Conservation (phyloP, 1,140 invertebrate species). For the Papilio aristodemus region DNA sequence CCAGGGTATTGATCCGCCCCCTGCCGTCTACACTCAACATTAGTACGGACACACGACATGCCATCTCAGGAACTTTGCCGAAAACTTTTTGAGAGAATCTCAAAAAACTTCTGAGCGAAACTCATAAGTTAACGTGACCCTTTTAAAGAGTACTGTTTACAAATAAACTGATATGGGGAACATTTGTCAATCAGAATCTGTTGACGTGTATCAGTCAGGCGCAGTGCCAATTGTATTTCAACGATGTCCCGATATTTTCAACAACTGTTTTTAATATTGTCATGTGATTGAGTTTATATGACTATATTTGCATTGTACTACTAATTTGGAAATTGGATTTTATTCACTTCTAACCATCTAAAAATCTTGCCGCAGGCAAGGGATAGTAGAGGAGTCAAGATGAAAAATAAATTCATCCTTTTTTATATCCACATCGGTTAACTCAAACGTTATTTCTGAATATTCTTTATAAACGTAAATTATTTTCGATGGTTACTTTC, state of each 20-base stretch:
- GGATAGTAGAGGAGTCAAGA: too few relatives aligned
- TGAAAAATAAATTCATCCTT: too few relatives aligned
- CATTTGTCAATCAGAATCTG: background rate
- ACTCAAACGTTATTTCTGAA: too few relatives aligned
- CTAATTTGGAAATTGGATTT: background rate
- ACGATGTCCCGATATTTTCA: background rate
- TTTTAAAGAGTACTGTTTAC: background rate
- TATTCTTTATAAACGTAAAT: too few relatives aligned
- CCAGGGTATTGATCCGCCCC: conserved; percentile 73
- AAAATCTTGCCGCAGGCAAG: too few relatives aligned
- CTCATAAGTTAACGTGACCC: background rate
- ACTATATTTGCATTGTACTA: background rate
- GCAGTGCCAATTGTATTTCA: background rate
- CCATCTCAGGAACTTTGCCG: conserved; percentile 6
- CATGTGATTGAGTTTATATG: background rate
- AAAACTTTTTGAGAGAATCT: background rate
- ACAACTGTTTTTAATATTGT: background rate
- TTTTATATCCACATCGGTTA: too few relatives aligned
- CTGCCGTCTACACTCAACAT: conserved; percentile 57
- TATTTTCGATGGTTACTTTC: background rate
- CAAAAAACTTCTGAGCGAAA: background rate
- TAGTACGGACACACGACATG: conserved; percentile 4
- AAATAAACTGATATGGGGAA: background rate
- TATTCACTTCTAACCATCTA: background rate
- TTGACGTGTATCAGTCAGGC: background rate